phyloP scores from a whole-genome alignment of 2,797 vertebrate species.

The Avahi laniger region DNA sequence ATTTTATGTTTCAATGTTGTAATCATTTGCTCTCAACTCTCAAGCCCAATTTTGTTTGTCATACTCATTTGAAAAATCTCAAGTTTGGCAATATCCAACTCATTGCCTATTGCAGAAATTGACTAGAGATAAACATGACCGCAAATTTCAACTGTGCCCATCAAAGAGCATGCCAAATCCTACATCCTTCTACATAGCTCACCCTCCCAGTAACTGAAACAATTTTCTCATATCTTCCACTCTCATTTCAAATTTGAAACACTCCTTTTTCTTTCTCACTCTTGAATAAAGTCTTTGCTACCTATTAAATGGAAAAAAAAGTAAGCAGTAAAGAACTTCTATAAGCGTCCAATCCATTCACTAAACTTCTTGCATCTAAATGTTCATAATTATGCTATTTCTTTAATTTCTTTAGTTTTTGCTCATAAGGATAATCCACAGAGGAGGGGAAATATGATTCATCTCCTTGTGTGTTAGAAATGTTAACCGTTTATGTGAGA shows the following conservation, averaged over 20 bases:
- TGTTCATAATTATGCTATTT: not conserved
- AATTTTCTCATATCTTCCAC: not conserved
- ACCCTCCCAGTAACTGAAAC: not conserved
- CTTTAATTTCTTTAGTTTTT: not conserved
- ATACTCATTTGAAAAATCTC: not conserved
- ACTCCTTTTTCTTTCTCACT: not conserved
- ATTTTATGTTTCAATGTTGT: not conserved
- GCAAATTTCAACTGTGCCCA: not conserved
- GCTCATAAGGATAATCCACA: not conserved
- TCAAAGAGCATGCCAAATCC: not conserved
- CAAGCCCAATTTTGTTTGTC: not conserved
- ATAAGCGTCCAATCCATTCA: not conserved
- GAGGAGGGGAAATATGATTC: not conserved
- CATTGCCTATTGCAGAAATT: not conserved
- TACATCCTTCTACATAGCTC: not conserved
- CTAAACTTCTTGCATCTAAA: not conserved
- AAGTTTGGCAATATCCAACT: not conserved
- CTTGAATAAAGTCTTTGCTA: not conserved
- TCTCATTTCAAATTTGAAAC: not conserved
- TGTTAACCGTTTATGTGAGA: not conserved
- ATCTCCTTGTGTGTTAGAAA: not conserved
- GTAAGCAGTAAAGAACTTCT: not conserved
- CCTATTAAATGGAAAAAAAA: not conserved
- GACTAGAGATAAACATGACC: not conserved
- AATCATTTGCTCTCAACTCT: not conserved